A percentile compares a stretch with the other conserved stretches of the same genome.
Conservation (phyloP, 2,113 vertebrate species). For the Grallaria varia region DNA sequence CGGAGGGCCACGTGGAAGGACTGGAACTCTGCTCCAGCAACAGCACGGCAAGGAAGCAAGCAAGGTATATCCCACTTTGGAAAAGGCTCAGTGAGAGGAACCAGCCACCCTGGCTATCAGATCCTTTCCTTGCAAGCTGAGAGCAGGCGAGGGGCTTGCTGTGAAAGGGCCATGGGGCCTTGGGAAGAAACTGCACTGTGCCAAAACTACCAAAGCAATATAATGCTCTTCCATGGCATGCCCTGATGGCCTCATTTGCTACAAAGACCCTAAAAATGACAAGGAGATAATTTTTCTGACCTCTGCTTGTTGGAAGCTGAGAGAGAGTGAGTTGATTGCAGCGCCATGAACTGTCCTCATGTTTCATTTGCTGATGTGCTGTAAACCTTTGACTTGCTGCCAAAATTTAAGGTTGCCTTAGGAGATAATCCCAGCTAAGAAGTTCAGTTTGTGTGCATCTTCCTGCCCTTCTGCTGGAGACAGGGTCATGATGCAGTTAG, state of each 20-base stretch:
- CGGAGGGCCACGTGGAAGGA: background rate
- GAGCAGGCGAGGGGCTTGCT: background rate
- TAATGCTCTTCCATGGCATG: background rate
- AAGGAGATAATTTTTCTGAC: background rate
- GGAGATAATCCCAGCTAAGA: background rate
- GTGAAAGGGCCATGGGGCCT: background rate
- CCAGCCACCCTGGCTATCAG: background rate
- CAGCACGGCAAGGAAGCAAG: background rate
- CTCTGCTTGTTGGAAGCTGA: background rate
- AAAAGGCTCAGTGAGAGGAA: background rate
- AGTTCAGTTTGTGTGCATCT: slow-evolving; percentile 18
- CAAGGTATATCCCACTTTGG: background rate
- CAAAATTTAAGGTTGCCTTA: background rate
- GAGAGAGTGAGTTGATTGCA: background rate
- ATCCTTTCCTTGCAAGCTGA: background rate
- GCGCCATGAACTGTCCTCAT: background rate
- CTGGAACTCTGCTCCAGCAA: background rate
- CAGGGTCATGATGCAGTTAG: background rate
- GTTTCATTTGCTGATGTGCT: background rate
- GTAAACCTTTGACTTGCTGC: slow-evolving; percentile 32
- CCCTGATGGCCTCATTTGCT: background rate
- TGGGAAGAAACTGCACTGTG: background rate
- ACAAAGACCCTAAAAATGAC: slow-evolving; percentile 1
- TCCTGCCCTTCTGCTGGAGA: slow-evolving; percentile 18
- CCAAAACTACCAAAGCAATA: background rate